Base-by-base conservation (phyloP, 2,888 invertebrate genomes). In the Yponomeuta sedellus region DNA sequence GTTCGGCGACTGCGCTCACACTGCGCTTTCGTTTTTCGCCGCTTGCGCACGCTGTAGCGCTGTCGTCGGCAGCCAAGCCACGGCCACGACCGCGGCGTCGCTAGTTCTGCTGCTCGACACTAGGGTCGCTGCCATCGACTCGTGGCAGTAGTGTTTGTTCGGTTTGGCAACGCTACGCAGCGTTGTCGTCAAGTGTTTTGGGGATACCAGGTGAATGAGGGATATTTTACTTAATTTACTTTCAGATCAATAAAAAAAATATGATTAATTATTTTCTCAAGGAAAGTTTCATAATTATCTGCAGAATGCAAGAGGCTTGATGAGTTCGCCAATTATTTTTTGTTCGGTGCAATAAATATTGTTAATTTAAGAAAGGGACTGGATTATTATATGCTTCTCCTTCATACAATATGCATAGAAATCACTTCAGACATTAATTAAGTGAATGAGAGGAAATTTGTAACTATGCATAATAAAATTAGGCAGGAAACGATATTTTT, bases 31-130 rank as follows among this genome's bases (percentile, higher is more conserved):
- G n/a, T 64, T 68, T 70, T 70, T 69, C 69, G 66, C 67, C 66
- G 70, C 71, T 69, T 70, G 71, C 73, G 73, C 67, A 69, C 70
- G 72, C 73, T 69, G 69, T 68, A 70, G 67, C 68, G 66, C 70
- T 71, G 70, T 67, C 69, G 67, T 68, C 66, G 70, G 70, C 70
- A 70, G 72, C 72, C n/a, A n/a, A n/a, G n/a, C n/a, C n/a, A n/a
- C n/a, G 16, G 12, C 75, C 70, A 72, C 68, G 70, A 73, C 75
- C 76, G 77, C 75, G 76, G 8, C 34, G 75, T 78, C 77, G 77
- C 74, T 75, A 72, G 72, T 81, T 77, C 72, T 66, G 72, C 82
- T 77, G 71, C 77, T 76, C 78, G 76, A 73, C 82, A 72, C 80
- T 66, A 74, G 76, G 77, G 85, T 83, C 85, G 82, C 75, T 78